phyloP scores from a whole-genome alignment of 2,113 vertebrate species.

The Corythoichthys haematopterus region DNA sequence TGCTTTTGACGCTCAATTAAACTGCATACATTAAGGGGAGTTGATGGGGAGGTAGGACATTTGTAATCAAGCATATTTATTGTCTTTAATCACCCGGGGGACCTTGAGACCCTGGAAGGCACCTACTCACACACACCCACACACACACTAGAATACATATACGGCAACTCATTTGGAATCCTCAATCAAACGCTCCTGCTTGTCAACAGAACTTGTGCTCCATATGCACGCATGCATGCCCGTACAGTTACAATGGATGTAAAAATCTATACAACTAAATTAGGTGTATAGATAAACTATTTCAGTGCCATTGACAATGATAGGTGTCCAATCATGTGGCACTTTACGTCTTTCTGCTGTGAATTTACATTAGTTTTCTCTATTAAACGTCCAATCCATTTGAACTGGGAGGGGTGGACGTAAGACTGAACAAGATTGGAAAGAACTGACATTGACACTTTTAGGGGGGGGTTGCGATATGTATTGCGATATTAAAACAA shows the following conservation, averaged over 20 bases:
- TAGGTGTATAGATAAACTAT: no score
- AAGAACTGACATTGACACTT: no score
- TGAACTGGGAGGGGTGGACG: no score
- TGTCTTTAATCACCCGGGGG: slow-evolving; percentile 74
- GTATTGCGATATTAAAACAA: no score
- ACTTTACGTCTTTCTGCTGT: no score
- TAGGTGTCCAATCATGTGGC: no score
- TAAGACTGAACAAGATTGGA: no score
- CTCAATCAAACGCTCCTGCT: slow-evolving; percentile 29
- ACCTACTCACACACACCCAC: slow-evolving; percentile 35
- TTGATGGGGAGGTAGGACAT: slow-evolving; percentile 69
- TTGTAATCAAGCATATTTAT: slow-evolving; percentile 80
- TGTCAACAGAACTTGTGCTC: slow-evolving; percentile 9
- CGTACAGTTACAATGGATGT: not conserved
- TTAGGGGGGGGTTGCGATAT: no score
- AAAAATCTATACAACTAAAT: not conserved
- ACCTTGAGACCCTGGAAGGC: slow-evolving; percentile 57
- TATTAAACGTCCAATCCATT: no score
- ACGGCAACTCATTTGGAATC: slow-evolving; percentile 13
- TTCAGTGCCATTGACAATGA: no score
- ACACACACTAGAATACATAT: not conserved
- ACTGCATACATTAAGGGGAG: slow-evolving; percentile 73
- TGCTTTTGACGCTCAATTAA: slow-evolving; percentile 74
- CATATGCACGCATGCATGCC: slow-evolving; percentile 9
- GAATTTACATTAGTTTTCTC: no score